Conservation (phyloP, 2,888 invertebrate species). For the Autographa gamma region DNA sequence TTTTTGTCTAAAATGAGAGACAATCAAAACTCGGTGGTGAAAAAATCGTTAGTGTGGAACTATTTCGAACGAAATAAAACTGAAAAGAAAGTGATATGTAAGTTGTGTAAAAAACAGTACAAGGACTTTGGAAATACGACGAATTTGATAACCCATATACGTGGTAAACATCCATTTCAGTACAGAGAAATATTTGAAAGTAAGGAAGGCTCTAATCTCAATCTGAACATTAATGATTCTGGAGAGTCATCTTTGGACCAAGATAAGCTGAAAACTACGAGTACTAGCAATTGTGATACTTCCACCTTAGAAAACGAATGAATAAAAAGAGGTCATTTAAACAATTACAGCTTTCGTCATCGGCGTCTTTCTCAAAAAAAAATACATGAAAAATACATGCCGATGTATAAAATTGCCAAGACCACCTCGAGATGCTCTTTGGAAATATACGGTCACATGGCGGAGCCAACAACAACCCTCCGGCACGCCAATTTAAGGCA, state of each 20-base stretch:
- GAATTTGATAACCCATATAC: background rate
- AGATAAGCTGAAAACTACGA: background rate
- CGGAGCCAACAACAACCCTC: too few relatives aligned
- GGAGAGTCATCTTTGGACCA: background rate
- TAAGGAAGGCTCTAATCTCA: background rate
- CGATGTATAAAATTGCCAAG: too few relatives aligned
- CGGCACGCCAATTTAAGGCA: too few relatives aligned
- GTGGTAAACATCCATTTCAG: constrained; percentile 5
- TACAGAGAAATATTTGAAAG: background rate
- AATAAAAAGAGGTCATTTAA: background rate
- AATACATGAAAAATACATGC: background rate
- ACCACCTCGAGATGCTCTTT: too few relatives aligned
- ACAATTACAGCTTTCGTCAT: background rate
- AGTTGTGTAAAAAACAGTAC: background rate
- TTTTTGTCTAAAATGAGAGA: constrained; percentile 1
- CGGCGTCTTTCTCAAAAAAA: background rate
- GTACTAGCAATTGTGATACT: background rate
- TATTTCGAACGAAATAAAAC: background rate
- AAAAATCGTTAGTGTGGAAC: constrained; percentile 6
- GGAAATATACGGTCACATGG: too few relatives aligned
- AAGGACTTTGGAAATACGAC: constrained; percentile 7
- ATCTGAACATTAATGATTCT: background rate
- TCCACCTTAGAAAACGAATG: background rate
- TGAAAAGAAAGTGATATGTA: background rate
- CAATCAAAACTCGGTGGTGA: background rate